A percentile compares a stretch with the other conserved stretches of the same genome.
Conservation (phyloP, 2,888 invertebrate genomes). For the Nezara viridula region DNA sequence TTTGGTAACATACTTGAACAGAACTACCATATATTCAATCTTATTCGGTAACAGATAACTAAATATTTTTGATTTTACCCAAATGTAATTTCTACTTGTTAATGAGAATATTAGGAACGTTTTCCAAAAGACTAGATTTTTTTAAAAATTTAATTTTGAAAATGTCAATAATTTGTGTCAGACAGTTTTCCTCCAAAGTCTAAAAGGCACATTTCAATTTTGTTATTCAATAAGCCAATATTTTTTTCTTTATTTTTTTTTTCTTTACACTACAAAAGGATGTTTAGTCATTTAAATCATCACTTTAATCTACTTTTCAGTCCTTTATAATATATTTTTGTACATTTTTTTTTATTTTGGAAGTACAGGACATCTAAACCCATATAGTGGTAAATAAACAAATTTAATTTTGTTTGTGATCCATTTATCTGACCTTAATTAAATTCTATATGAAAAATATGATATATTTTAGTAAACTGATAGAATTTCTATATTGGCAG, state of each 20-base stretch:
- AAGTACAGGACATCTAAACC: constrained; percentile 51
- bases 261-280: constrained; percentile 41
- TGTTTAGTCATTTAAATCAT: constrained; percentile 53
- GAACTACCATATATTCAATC: constrained; percentile 65
- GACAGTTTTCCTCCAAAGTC: constrained; percentile 55
- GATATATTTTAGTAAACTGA: constrained; percentile 47
- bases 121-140: constrained; percentile 60
- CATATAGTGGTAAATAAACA: not conserved
- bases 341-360: constrained; percentile 51
- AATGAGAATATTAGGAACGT: constrained; percentile 60
- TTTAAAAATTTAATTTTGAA: constrained; percentile 44
- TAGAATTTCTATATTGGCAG: constrained; percentile 51
- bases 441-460: constrained; percentile 54
- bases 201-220: constrained; percentile 57
- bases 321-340: constrained; percentile 51
- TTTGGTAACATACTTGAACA: constrained; percentile 64
- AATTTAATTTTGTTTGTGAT: not conserved
- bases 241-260: not conserved
- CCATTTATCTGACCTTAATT: constrained; percentile 33
- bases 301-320: constrained; percentile 53
- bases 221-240: constrained; percentile 52
- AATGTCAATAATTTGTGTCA: constrained; percentile 47
- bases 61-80: constrained; percentile 53
- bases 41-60: constrained; percentile 56
- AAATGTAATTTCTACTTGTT: constrained; percentile 52